phyloP scores from a whole-genome alignment of 2,888 invertebrate genomes.

The Agonopterix subpropinquella region DNA sequence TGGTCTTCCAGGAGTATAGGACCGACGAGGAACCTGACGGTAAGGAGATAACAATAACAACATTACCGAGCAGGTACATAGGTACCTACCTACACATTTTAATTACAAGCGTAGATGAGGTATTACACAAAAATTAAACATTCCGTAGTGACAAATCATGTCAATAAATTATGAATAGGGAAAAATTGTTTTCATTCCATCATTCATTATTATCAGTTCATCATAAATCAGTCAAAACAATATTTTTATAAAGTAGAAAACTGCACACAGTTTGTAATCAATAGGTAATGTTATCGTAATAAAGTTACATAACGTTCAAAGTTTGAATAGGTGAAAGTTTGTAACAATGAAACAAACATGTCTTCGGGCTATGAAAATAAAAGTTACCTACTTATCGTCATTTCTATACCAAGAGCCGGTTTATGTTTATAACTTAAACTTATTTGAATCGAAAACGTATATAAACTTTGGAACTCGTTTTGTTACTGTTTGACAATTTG shows the following conservation, averaged over 20 bases:
- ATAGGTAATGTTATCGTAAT: neutral
- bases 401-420: neutral
- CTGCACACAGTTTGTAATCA: no score
- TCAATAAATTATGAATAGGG: no score
- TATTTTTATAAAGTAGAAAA: no score
- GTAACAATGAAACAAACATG: constrained; percentile 2
- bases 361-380: neutral
- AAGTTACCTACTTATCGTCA: neutral
- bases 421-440: neutral
- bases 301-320: neutral
- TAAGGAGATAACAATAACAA: constrained; percentile 28
- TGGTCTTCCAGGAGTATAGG: constrained; percentile 84
- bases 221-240: neutral
- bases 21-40: constrained; percentile 86
- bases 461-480: no score
- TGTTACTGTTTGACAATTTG: no score
- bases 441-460: no score
- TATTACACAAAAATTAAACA: no score
- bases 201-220: neutral
- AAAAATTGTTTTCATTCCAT: no score
- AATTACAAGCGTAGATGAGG: no score
- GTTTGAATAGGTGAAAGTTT: constrained; percentile 15
- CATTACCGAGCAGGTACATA: no score
- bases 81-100: no score
- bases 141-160: no score